Conservation (phyloP, 2,113 vertebrate genomes). For the Corvus hawaiiensis region DNA sequence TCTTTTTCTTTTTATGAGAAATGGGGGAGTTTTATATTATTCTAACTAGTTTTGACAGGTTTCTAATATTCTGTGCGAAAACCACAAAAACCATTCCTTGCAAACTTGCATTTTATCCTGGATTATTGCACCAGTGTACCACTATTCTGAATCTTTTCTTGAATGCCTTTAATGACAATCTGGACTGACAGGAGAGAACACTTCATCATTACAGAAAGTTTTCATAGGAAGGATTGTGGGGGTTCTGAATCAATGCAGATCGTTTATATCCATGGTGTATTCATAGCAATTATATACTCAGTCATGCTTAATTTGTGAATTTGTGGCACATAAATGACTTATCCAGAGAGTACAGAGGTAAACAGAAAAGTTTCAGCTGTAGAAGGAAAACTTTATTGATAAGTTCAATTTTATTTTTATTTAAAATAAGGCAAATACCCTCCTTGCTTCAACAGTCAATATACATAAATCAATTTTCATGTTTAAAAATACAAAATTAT, state of each 20-base stretch:
- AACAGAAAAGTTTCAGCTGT: background rate
- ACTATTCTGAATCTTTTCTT: background rate
- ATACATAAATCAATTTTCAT: background rate
- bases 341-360: background rate
- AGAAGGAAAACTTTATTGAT: background rate
- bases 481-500: background rate
- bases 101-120: background rate
- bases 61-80: background rate
- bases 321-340: background rate
- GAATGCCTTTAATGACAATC: background rate
- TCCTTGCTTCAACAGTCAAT: background rate
- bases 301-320: background rate
- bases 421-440: background rate
- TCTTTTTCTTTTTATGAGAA: background rate
- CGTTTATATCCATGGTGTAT: background rate
- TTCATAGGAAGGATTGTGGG: background rate
- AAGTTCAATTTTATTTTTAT: background rate
- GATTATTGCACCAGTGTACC: background rate
- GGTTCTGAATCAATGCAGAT: background rate
- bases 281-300: background rate
- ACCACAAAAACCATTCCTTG: background rate
- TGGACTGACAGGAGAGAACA: background rate
- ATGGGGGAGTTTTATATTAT: background rate
- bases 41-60: background rate
- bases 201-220: background rate